A percentile compares a stretch with the other conserved stretches of the same genome.
phyloP scores from a whole-genome alignment of 2,888 invertebrate genomes.

The Elysia crispata region DNA sequence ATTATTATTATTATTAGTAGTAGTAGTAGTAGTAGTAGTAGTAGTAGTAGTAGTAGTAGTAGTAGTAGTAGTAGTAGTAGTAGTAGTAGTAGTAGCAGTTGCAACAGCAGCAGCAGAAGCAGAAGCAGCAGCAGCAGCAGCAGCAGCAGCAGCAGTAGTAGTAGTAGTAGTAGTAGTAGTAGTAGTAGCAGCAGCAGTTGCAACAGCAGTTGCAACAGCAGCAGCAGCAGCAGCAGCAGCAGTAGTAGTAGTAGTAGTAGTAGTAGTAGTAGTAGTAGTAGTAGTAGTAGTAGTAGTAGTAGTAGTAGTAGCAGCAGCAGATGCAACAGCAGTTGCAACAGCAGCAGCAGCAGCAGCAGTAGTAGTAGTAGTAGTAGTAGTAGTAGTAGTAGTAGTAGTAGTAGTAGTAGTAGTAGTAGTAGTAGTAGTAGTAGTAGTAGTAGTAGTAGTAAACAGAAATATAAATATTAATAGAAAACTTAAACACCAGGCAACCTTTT shows the following conservation, averaged over 20 bases:
- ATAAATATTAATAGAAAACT: neutral
- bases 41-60: conserved; percentile 9
- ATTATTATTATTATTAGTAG: too few species aligned
- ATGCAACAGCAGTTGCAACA: neutral
- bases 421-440: neutral
- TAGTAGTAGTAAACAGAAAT: neutral
- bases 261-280: neutral
- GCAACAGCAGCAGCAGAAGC: conserved; percentile 1
- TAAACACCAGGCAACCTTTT: neutral
- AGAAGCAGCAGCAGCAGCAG: conserved; percentile 3
- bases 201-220: neutral
- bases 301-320: neutral
- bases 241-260: conserved; percentile 1
- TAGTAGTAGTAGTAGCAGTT: neutral
- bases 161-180: conserved; percentile 9
- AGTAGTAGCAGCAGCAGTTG: conserved; percentile 1
- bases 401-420: conserved; percentile 9
- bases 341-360: conserved; percentile 9
- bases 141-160: neutral
- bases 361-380: conserved; percentile 9
- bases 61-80: conserved; percentile 9
- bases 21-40: neutral
- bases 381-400: conserved; percentile 9
- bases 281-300: conserved; percentile 4
- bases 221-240: neutral